Evolutionary conservation across 1,140 invertebrate genomes (phyloP).

Genomic region (Drosophila baimaii): DNA sequence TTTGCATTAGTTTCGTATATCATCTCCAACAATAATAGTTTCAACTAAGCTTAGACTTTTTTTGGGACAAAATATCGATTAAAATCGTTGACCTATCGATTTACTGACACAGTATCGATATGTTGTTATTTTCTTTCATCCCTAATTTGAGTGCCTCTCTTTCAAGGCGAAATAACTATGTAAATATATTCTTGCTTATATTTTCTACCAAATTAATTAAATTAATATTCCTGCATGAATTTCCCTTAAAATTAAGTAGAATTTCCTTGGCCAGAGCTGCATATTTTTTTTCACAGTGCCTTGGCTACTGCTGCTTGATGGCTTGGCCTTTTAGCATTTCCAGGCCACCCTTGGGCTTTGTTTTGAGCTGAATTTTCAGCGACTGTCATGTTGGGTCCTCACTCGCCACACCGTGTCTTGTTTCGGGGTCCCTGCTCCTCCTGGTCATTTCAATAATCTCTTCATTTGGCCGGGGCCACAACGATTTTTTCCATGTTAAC

Average conservation of each 20-base stretch:
- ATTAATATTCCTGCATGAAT: neutral
- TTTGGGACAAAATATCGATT: too few relatives aligned
- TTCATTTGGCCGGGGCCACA: constrained; percentile 65
- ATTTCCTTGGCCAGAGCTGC: too few relatives aligned
- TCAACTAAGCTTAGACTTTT: too few relatives aligned
- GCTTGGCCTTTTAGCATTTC: constrained; percentile 42
- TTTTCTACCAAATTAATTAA: neutral
- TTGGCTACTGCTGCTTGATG: constrained; percentile 37
- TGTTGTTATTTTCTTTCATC: too few relatives aligned
- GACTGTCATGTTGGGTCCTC: constrained; percentile 52
- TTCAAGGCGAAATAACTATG: neutral
- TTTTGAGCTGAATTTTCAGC: constrained; percentile 58
- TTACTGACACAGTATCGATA: too few relatives aligned
- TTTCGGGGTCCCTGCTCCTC: neutral
- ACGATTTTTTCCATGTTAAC: constrained; percentile 72
- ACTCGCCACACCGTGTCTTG: neutral
- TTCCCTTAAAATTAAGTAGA: neutral
- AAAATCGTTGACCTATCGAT: too few relatives aligned
- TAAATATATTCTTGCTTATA: neutral
- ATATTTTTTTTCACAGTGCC: constrained; percentile 32
- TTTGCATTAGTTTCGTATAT: too few relatives aligned
- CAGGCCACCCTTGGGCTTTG: constrained; percentile 47
- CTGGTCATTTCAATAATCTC: constrained; percentile 79
- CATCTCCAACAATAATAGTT: too few relatives aligned
- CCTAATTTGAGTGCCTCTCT: too few relatives aligned